Conservation (phyloP, 1,140 invertebrate genomes). For the Teleopsis dalmanni region DNA sequence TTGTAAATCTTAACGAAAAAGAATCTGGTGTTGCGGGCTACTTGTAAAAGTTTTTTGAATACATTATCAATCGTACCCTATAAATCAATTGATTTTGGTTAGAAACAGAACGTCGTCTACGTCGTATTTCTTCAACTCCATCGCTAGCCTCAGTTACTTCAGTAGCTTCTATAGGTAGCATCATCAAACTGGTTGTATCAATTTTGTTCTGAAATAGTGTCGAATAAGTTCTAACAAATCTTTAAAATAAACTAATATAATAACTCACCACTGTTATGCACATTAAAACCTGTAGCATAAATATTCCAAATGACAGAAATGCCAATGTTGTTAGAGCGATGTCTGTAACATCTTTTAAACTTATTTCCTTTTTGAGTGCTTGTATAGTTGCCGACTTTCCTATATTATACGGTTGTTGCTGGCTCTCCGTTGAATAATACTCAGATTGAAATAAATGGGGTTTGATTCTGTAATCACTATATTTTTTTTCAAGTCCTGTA, state of each 20-base stretch:
- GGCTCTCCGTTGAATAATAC: too few species aligned
- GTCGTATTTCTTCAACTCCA: slow-evolving; percentile 30
- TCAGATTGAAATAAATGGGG: too few species aligned
- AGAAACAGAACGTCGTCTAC: slow-evolving; percentile 17
- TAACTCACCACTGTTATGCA: slow-evolving; percentile 54
- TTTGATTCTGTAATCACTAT: too few species aligned
- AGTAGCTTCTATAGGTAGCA: slow-evolving; percentile 27
- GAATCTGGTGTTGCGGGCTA: too few species aligned
- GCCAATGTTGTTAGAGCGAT: slow-evolving; percentile 69
- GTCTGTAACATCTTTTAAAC: slow-evolving; percentile 64
- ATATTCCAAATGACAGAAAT: slow-evolving; percentile 69
- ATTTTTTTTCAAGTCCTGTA: too few species aligned
- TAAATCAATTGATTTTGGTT: too few species aligned
- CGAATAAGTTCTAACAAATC: background rate
- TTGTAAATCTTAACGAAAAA: too few species aligned
- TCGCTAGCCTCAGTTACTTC: slow-evolving; percentile 18
- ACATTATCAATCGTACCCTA: too few species aligned
- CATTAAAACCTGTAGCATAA: slow-evolving; percentile 67
- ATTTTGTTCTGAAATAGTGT: slow-evolving; percentile 31
- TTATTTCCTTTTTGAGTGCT: slow-evolving; percentile 56
- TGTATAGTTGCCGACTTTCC: too few species aligned
- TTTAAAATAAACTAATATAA: slow-evolving; percentile 4
- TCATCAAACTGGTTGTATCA: slow-evolving; percentile 35
- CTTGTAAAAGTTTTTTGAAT: too few species aligned
- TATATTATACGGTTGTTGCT: too few species aligned